A percentile compares a stretch with the other conserved stretches of the same genome.
phyloP scores from a whole-genome alignment of 2,888 invertebrate genomes.

The Aethes cnicana region DNA sequence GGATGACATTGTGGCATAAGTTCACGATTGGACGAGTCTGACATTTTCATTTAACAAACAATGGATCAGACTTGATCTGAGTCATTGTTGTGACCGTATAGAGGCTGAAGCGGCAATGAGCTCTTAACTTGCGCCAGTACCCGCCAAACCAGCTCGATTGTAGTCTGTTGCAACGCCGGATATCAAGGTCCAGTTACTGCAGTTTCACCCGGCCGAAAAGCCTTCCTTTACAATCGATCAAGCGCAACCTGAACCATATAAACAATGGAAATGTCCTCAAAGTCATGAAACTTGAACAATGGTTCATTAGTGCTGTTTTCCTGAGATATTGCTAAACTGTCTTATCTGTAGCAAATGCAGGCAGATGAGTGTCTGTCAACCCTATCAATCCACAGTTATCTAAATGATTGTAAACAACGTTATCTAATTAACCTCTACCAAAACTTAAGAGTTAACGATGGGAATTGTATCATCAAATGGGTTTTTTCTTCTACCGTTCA shows the following conservation, averaged over 20 bases:
- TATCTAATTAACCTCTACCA: no score
- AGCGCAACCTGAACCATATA: conserved; percentile 39
- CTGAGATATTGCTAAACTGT: conserved; percentile 1
- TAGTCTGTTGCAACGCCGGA: conserved; percentile 70
- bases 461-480: no score
- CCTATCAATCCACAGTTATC: not conserved
- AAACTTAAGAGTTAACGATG: not conserved
- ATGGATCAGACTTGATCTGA: not conserved
- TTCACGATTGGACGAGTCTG: no score
- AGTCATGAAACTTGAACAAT: conserved; percentile 18
- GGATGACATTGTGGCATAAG: no score
- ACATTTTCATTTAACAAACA: not conserved
- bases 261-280: conserved; percentile 20
- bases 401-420: no score
- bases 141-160: conserved; percentile 32
- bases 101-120: conserved; percentile 28
- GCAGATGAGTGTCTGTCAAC: conserved; percentile 39
- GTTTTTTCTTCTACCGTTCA: conserved; percentile 52
- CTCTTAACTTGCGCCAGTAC: conserved; percentile 42
- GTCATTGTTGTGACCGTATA: not conserved
- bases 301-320: conserved; percentile 3
- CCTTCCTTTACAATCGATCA: conserved; percentile 49
- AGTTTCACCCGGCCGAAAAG: conserved; percentile 73
- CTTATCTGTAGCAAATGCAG: conserved; percentile 18
- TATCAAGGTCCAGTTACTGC: conserved; percentile 77